phyloP scores from a whole-genome alignment of 2,888 invertebrate species.

The Bombylius major region DNA sequence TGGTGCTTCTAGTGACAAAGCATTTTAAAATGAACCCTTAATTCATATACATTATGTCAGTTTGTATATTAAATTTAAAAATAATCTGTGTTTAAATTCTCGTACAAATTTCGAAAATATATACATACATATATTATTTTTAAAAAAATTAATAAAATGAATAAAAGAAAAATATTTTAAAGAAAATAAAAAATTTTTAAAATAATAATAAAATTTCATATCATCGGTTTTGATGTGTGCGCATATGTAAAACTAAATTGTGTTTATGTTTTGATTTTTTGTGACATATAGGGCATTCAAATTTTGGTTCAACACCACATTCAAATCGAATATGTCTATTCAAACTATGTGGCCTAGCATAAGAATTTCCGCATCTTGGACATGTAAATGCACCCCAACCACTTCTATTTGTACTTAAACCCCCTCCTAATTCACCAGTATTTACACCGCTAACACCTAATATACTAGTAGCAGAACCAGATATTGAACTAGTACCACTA shows the following conservation, averaged over 20 bases:
- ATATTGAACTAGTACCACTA: slow-evolving; percentile 11
- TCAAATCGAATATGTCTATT: slow-evolving; percentile 47
- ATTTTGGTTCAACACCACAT: slow-evolving; percentile 47
- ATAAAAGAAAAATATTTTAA: too few species aligned
- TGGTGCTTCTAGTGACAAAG: too few species aligned
- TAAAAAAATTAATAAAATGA: too few species aligned
- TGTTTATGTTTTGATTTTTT: slow-evolving; percentile 43
- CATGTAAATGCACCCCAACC: slow-evolving; percentile 38
- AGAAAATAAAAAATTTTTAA: too few species aligned
- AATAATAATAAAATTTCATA: slow-evolving; percentile 15
- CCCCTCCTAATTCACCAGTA: not conserved
- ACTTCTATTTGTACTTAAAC: slow-evolving; percentile 1
- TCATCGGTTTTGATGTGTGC: slow-evolving; percentile 40
- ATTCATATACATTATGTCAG: too few species aligned
- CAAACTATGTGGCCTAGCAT: slow-evolving; percentile 42
- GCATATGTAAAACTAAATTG: slow-evolving; percentile 38
- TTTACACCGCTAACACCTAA: slow-evolving; percentile 7
- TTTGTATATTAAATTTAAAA: too few species aligned
- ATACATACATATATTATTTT: too few species aligned
- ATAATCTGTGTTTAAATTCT: too few species aligned
- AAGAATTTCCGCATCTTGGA: slow-evolving; percentile 44
- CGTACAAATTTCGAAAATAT: too few species aligned
- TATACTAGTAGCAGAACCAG: not conserved
- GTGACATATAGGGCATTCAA: slow-evolving; percentile 48
- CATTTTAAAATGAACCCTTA: too few species aligned